Conservation (phyloP, 2,888 invertebrate species). For the Pediacus dermestoides region DNA sequence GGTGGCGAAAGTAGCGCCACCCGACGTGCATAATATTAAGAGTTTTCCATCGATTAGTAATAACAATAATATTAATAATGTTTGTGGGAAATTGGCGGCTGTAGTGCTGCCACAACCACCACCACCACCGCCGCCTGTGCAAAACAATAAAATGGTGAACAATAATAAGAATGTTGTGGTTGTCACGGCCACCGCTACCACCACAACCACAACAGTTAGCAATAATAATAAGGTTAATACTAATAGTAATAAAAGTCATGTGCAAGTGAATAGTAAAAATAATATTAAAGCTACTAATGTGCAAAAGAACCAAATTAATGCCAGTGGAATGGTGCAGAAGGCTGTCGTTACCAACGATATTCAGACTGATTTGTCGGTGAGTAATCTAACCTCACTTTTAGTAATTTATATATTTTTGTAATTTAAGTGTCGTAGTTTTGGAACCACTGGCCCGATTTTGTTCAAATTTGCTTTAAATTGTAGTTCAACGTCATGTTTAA, state of each 20-base stretch:
- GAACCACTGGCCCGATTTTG: too few relatives aligned
- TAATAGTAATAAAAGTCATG: constrained; percentile 5
- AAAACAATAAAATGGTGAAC: constrained; percentile 1
- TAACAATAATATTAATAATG: constrained; percentile 23
- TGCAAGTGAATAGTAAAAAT: neutral
- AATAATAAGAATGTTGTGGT: constrained; percentile 4
- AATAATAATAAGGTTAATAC: constrained; percentile 2
- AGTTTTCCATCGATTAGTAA: constrained; percentile 44
- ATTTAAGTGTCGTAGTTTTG: too few relatives aligned
- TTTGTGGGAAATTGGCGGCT: constrained; percentile 17
- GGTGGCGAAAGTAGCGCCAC: constrained; percentile 21
- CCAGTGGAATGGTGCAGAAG: too few relatives aligned
- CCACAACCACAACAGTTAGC: constrained; percentile 5
- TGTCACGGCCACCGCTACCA: neutral
- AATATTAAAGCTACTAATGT: neutral
- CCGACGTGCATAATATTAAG: constrained; percentile 40
- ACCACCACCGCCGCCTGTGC: too few relatives aligned
- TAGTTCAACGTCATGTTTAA: too few relatives aligned
- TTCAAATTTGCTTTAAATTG: too few relatives aligned
- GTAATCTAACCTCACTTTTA: too few relatives aligned
- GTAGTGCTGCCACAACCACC: too few relatives aligned
- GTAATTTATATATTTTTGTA: too few relatives aligned
- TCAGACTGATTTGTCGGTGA: constrained; percentile 37
- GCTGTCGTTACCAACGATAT: constrained; percentile 25
- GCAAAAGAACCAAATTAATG: neutral